Conservation (phyloP, 1,140 invertebrate genomes). For the Tetraneura akinire region DNA sequence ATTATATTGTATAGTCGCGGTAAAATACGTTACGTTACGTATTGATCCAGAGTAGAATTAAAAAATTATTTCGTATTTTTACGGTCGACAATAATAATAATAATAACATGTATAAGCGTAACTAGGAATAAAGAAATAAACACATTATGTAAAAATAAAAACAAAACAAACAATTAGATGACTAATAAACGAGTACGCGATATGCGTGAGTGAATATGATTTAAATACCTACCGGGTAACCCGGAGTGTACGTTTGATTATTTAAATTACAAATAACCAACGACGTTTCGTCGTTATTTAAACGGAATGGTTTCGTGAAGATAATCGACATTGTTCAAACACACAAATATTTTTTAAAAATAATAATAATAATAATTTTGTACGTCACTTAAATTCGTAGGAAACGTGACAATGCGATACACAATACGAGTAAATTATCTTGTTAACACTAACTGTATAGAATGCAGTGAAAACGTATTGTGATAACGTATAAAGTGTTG, state of each 20-base stretch:
- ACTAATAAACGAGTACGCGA: neutral
- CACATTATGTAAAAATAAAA: slow-evolving; percentile 3
- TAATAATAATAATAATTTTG: slow-evolving; percentile 3
- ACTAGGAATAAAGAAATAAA: slow-evolving; percentile 5
- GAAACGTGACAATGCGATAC: neutral
- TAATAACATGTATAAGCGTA: neutral
- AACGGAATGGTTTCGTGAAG: neutral
- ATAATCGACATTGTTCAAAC: slow-evolving; percentile 4
- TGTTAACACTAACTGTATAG: neutral
- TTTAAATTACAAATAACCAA: slow-evolving; percentile 13
- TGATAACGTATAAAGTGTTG: too few relatives aligned
- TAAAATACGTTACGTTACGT: too few relatives aligned
- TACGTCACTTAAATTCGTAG: neutral
- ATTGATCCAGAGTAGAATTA: too few relatives aligned
- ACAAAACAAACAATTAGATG: slow-evolving; percentile 5
- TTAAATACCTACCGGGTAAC: neutral
- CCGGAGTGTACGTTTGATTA: neutral
- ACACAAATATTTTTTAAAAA: neutral
- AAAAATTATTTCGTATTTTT: too few relatives aligned
- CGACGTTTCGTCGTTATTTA: neutral
- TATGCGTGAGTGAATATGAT: slow-evolving; percentile 2
- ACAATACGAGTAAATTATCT: slow-evolving; percentile 30
- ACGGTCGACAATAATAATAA: too few relatives aligned
- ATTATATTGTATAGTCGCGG: too few relatives aligned
- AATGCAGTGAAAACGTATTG: slow-evolving; percentile 16